A percentile compares a stretch with the other conserved stretches of the same genome.
These are phyloP conservation scores for Latrodectus geometricus DNA, from an alignment of 1,140 invertebrate genomes.

Conservation along the genomic window DNA sequence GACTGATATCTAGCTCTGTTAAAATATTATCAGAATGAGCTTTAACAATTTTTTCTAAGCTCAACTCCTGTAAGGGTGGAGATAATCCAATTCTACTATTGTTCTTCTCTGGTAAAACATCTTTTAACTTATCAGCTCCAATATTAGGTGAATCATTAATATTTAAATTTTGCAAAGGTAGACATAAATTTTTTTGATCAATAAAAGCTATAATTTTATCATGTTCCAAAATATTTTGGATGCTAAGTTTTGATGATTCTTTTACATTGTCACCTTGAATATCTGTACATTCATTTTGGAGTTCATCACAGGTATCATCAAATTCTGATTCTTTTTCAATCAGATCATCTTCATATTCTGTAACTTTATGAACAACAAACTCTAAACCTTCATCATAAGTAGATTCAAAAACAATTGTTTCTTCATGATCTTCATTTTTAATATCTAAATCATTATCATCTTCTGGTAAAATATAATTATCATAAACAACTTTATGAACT, in stretches of 20 bases:
- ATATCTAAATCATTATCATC: slow-evolving; percentile 37
- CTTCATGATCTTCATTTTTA: slow-evolving; percentile 7
- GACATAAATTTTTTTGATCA: slow-evolving; percentile 34
- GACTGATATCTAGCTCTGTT: slow-evolving; percentile 48
- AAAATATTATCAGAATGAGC: slow-evolving; percentile 51
- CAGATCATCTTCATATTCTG: slow-evolving; percentile 53
- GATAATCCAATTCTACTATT: slow-evolving; percentile 22
- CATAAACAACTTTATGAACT: slow-evolving; percentile 59
- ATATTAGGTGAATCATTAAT: background rate
- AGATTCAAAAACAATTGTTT: slow-evolving; percentile 2
- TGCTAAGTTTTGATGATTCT: slow-evolving; percentile 36
- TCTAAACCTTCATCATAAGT: slow-evolving; percentile 33
- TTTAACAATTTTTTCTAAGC: slow-evolving; percentile 44
- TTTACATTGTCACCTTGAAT: background rate
- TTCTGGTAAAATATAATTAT: slow-evolving; percentile 35
- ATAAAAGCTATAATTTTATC: slow-evolving; percentile 56
- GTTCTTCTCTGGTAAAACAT: background rate
- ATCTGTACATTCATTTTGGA: slow-evolving; percentile 1
- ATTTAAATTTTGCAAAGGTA: background rate
- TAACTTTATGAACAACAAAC: slow-evolving; percentile 57
- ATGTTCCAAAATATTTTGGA: slow-evolving; percentile 55
- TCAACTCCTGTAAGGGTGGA: slow-evolving; percentile 50
- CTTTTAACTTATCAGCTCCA: background rate
- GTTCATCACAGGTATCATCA: slow-evolving; percentile 6
- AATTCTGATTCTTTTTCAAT: slow-evolving; percentile 46